phyloP scores from a whole-genome alignment of 2,797 vertebrate species.

The Enteromius unitaeniatus region DNA sequence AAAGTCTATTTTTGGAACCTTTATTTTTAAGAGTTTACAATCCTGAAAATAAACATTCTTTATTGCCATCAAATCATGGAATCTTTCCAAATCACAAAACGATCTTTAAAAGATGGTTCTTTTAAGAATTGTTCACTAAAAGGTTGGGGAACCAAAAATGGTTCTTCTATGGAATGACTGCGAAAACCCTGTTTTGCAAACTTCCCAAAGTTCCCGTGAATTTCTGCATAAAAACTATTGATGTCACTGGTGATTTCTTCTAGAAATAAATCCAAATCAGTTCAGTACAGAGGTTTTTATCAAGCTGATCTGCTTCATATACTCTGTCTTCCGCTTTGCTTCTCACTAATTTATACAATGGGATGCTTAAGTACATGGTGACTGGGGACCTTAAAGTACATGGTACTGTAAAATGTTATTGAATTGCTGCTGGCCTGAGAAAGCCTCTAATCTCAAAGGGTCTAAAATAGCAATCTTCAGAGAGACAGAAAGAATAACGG shows the following conservation, averaged over 20 bases:
- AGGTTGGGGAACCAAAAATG: background rate
- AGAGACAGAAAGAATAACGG: constrained; percentile 13
- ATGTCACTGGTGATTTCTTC: background rate
- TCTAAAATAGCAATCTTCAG: constrained; percentile 22
- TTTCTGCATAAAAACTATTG: background rate
- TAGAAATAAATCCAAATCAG: background rate
- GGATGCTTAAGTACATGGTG: constrained; percentile 2
- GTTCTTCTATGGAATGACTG: background rate
- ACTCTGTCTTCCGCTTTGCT: background rate
- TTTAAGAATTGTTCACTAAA: background rate
- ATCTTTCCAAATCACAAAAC: background rate
- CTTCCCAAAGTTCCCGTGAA: background rate
- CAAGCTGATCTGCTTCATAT: background rate
- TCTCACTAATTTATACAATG: background rate
- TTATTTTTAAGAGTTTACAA: background rate
- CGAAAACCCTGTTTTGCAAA: background rate
- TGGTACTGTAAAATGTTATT: background rate
- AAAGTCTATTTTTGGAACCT: background rate
- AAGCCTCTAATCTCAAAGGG: constrained; percentile 21
- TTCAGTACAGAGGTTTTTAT: background rate
- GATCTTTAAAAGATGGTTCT: background rate
- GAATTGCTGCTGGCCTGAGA: background rate
- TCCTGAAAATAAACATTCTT: background rate
- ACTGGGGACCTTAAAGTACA: constrained; percentile 4
- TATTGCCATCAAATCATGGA: background rate